Evolutionary conservation across 2,888 invertebrate species (phyloP).

Genomic region (Magallana nippona): DNA sequence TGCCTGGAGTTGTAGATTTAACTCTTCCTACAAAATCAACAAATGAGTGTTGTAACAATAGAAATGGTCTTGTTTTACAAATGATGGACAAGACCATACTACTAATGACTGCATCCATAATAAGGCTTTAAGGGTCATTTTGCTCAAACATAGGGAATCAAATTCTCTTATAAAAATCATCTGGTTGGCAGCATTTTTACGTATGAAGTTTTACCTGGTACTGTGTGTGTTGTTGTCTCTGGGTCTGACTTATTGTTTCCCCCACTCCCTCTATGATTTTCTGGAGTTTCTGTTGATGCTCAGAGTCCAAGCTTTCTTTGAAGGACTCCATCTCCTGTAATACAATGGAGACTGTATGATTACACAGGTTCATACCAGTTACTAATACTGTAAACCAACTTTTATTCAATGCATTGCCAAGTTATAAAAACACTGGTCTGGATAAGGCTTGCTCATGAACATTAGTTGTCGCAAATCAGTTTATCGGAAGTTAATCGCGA

Average conservation of each 20-base stretch:
- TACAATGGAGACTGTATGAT: neutral
- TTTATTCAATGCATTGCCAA: neutral
- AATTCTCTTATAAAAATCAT: too few relatives aligned
- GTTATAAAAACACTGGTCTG: too few relatives aligned
- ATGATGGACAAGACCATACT: too few relatives aligned
- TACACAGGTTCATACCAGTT: neutral
- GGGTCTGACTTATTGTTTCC: neutral
- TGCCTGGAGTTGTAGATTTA: constrained; percentile 69
- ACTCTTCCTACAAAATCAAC: constrained; percentile 61
- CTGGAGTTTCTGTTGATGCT: constrained; percentile 16
- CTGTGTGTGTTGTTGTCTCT: neutral
- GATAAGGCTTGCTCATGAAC: too few relatives aligned
- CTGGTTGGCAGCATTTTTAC: neutral
- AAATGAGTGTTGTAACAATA: too few relatives aligned
- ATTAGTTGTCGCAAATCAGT: too few relatives aligned
- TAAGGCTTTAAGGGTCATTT: too few relatives aligned
- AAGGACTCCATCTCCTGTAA: constrained; percentile 26
- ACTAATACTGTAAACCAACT: neutral
- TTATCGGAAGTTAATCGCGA: too few relatives aligned
- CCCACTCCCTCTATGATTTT: neutral
- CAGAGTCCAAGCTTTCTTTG: constrained; percentile 4
- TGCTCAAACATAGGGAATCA: too few relatives aligned
- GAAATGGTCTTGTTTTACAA: too few relatives aligned
- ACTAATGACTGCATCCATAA: too few relatives aligned
- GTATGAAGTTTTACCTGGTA: neutral